Evolutionary conservation across 2,113 vertebrate genomes (phyloP), one percentile per base, ranked within the genome.

Genomic region (Megaleporinus macrocephalus): DNA sequence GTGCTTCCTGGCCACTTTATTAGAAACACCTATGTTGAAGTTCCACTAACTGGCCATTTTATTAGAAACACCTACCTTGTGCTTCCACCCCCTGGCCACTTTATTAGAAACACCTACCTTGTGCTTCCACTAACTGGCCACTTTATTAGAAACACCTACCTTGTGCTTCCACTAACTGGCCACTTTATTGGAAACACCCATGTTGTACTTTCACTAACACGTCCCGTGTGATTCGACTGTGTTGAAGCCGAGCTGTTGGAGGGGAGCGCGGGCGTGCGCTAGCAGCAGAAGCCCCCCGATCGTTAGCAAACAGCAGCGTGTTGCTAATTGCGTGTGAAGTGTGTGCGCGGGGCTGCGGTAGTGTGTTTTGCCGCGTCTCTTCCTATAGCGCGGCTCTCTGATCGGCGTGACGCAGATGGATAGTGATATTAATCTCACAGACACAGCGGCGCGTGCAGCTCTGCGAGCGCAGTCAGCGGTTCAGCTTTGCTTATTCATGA

Each of bases 251-350:
- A 49, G 61, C 24, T 49, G 41, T 15, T 41, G 33, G n/a, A 76
- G 75, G n/a, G 29, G 27, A 49, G 36, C n/a, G 65, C 36, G 16
- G 14, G 26, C 24, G 57, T 10, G 24, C 29, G 20, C 18, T 27
- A 55, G 76, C 29, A 55, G 76, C 29, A 51, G 12, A 49, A 29
- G 74, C 16, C 41, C 36, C 1, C 29, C 18, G 57, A 63, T 77
- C 15, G 26, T 63, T 77, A 65, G 41, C n/a, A 27, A 63, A 29
- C 36, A 57, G 47, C 47, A 9, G 26, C 13, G 27, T 44, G 26
- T 20, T 24, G n/a, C 36, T 66, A 78, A 78, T 66, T 78, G 62
- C 15, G 7, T n/a, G 44, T 51, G 61, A 78, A 78, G 76, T 66
- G 75, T 65, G 29, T 63, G 75, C 65, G 24, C 36, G 27, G 62